These are phyloP conservation scores for Metopia argyrocephala DNA, from an alignment of 2,888 invertebrate genomes.

Conservation along the genomic window DNA sequence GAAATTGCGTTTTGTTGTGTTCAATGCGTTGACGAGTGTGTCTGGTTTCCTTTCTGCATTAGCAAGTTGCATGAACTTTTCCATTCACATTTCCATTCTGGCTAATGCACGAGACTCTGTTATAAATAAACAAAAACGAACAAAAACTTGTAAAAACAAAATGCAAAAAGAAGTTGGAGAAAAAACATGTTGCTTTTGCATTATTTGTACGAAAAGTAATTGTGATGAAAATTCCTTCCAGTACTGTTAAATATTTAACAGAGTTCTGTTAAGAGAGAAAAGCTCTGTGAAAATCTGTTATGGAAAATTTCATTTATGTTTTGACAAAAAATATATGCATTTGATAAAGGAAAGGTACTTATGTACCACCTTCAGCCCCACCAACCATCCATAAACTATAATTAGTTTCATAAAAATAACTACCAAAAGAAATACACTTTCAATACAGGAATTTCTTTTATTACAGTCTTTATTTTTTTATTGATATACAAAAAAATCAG, in stretches of 20 bases:
- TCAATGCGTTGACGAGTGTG: conserved; percentile 47
- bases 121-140: background rate
- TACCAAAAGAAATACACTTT: conserved; percentile 1
- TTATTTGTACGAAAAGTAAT: conserved; percentile 8
- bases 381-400: conserved; percentile 41
- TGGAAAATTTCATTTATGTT: conserved; percentile 2
- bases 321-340: conserved; percentile 10
- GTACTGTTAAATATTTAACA: conserved; percentile 47
- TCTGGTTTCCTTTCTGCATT: conserved; percentile 62
- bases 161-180: conserved; percentile 1
- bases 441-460: conserved; percentile 14
- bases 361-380: no score
- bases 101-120: conserved; percentile 25
- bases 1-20: conserved; percentile 67
- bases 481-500: background rate
- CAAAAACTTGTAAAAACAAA: conserved; percentile 28
- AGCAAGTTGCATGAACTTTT: conserved; percentile 65
- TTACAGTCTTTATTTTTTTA: conserved; percentile 20
- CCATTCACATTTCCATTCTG: conserved; percentile 55
- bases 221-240: conserved; percentile 44
- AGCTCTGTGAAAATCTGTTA: background rate
- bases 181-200: conserved; percentile 59
- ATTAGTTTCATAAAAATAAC: conserved; percentile 47
- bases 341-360: background rate
- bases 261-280: conserved; percentile 42